Conservation (phyloP, 2,888 invertebrate genomes). For the Coenonympha arcania region DNA sequence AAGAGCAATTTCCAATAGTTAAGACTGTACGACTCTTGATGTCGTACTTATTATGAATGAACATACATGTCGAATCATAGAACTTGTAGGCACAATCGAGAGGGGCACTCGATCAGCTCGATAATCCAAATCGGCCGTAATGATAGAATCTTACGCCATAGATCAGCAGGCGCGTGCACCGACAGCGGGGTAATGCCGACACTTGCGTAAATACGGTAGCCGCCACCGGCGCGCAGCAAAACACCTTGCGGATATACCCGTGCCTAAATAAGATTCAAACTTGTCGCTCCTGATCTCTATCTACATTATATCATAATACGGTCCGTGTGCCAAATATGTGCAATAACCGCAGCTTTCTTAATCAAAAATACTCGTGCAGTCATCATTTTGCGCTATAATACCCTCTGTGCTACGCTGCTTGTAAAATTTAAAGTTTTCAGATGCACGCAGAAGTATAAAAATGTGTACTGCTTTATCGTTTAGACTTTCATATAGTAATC, state of each 20-base stretch:
- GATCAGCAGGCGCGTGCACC: conserved; percentile 57
- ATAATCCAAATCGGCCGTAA: conserved; percentile 57
- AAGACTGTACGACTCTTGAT: no score
- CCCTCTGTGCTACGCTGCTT: background rate
- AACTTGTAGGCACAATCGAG: background rate
- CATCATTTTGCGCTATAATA: background rate
- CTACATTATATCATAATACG: conserved; percentile 23
- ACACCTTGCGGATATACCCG: conserved; percentile 26
- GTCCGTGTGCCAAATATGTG: conserved; percentile 16
- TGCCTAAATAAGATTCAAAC: conserved; percentile 27
- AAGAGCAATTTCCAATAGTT: no score
- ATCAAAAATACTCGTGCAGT: background rate
- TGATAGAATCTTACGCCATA: conserved; percentile 65
- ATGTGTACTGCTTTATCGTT: no score
- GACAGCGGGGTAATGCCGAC: conserved; percentile 56
- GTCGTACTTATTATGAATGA: no score
- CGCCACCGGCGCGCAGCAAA: conserved; percentile 24
- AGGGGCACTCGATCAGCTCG: conserved; percentile 1
- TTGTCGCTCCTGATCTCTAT: conserved; percentile 25
- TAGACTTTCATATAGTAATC: no score
- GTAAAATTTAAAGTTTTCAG: no score
- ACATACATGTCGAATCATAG: no score
- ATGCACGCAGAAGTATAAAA: no score
- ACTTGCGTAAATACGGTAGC: conserved; percentile 68
- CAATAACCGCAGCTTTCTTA: conserved; percentile 16